These are phyloP conservation scores for Apostichopus leukothele DNA, from an alignment of 53 echinoderm and acorn worm genomes.

Conservation along the genomic window DNA sequence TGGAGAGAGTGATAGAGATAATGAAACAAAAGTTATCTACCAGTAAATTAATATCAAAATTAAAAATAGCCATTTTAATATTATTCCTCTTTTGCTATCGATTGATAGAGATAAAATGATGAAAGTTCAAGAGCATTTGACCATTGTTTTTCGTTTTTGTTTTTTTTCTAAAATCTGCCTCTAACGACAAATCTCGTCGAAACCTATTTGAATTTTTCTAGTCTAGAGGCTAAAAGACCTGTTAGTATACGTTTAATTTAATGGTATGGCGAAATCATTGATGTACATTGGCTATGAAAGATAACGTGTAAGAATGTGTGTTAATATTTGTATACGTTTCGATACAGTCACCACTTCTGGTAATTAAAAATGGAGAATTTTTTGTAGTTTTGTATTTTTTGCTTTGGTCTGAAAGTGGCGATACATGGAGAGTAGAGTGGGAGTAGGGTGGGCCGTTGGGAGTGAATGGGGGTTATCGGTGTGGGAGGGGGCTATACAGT, in stretches of 20 bases:
- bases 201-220: background rate
- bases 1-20: too few relatives aligned
- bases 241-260: background rate
- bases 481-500: too few relatives aligned
- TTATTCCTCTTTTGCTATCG: background rate
- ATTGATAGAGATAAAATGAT: background rate
- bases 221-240: background rate
- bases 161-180: background rate
- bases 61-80: background rate
- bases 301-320: too few relatives aligned
- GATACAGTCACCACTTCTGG: too few relatives aligned
- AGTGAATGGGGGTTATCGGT: too few relatives aligned
- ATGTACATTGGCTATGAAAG: background rate
- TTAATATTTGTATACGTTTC: too few relatives aligned
- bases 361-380: too few relatives aligned
- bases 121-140: background rate
- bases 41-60: background rate
- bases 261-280: background rate
- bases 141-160: background rate
- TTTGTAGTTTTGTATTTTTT: too few relatives aligned
- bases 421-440: too few relatives aligned
- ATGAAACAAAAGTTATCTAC: background rate
- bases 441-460: too few relatives aligned
- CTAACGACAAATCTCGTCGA: background rate
- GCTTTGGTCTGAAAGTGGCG: too few relatives aligned